These are phyloP conservation scores for Chaenogobius annularis DNA, from an alignment of 2,113 vertebrate species.

Conservation along the genomic window DNA sequence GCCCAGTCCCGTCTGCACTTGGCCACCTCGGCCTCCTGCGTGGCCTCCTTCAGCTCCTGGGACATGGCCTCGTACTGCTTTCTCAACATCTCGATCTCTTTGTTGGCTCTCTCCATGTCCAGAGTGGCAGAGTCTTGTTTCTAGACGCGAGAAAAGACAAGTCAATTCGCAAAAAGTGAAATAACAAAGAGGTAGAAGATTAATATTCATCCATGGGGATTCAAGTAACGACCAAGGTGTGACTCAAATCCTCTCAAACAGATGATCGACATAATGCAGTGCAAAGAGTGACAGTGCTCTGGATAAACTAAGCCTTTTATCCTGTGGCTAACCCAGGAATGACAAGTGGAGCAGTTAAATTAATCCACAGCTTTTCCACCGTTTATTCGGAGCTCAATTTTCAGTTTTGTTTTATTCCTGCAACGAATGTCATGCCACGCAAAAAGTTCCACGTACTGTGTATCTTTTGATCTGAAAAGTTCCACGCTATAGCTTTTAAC, in stretches of 20 bases:
- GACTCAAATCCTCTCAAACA: constrained; percentile 16
- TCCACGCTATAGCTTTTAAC: too few species aligned
- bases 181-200: too few species aligned
- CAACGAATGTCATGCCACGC: neutral
- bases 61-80: constrained; percentile 96
- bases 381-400: neutral
- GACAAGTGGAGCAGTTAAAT: neutral
- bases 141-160: constrained; percentile 57
- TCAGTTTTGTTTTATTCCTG: neutral
- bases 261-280: constrained; percentile 26
- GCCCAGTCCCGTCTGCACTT: constrained; percentile 97
- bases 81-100: constrained; percentile 94
- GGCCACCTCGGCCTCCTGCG: constrained; percentile 95
- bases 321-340: constrained; percentile 5
- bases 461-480: too few species aligned
- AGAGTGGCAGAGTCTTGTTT: constrained; percentile 95
- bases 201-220: too few species aligned
- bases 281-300: constrained; percentile 17
- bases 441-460: too few species aligned
- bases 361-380: neutral
- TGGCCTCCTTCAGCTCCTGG: constrained; percentile 94
- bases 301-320: constrained; percentile 16
- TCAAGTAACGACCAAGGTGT: neutral
- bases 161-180: too few species aligned
- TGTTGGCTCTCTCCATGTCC: constrained; percentile 94